Conservation (phyloP, 2,113 vertebrate genomes). For the Maccullochella peelii region DNA sequence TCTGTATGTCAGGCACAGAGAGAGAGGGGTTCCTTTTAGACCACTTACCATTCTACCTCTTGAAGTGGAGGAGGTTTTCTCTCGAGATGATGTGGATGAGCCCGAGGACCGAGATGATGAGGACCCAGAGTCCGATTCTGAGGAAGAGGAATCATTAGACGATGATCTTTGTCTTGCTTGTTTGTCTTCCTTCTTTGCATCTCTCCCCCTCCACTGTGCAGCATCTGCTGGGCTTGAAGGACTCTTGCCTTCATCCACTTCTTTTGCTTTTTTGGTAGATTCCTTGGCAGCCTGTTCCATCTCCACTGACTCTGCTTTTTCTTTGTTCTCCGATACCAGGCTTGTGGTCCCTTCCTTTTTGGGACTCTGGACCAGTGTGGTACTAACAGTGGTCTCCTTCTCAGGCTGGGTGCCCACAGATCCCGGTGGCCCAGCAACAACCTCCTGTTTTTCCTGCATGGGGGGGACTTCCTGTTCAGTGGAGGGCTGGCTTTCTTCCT, state of each 20-base stretch:
- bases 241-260: slow-evolving; percentile 48
- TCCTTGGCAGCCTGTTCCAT: slow-evolving; percentile 44
- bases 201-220: slow-evolving; percentile 48
- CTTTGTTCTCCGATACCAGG: slow-evolving; percentile 35
- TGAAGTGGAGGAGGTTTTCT: slow-evolving; percentile 69
- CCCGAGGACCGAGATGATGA: slow-evolving; percentile 81
- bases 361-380: slow-evolving; percentile 15
- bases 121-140: slow-evolving; percentile 82
- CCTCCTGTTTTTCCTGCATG: slow-evolving; percentile 47
- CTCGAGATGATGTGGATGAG: slow-evolving; percentile 79
- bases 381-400: slow-evolving; percentile 22
- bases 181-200: slow-evolving; percentile 62
- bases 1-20: not conserved
- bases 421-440: slow-evolving; percentile 13
- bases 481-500: slow-evolving; percentile 25
- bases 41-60: slow-evolving; percentile 78
- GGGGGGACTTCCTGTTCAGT: slow-evolving; percentile 46
- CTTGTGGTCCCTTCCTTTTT: slow-evolving; percentile 35
- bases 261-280: slow-evolving; percentile 57
- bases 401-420: slow-evolving; percentile 39
- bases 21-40: not conserved
- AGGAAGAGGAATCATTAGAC: slow-evolving; percentile 80
- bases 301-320: slow-evolving; percentile 18
- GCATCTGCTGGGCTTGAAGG: slow-evolving; percentile 54
- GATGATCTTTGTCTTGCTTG: slow-evolving; percentile 66